Evolutionary conservation across 2,113 vertebrate genomes (phyloP).

Genomic region (Osmerus eperlanus): DNA sequence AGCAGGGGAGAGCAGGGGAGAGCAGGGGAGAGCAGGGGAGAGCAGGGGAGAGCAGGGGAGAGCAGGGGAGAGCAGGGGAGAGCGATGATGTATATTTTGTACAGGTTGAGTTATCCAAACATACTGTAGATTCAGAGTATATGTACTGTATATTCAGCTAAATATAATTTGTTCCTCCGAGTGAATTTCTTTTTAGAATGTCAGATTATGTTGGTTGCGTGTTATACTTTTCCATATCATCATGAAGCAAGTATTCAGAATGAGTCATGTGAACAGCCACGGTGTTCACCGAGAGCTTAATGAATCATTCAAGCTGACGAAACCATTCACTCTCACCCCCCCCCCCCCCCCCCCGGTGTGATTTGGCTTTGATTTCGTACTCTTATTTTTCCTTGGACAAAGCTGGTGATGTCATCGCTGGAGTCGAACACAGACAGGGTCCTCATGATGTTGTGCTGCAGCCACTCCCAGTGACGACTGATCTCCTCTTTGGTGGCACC

Average conservation of each 20-base stretch:
- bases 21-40: not conserved
- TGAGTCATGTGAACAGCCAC: too few species aligned
- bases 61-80: too few species aligned
- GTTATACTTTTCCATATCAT: too few species aligned
- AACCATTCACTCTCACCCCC: not conserved
- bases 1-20: too few species aligned
- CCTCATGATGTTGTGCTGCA: conserved; percentile 93
- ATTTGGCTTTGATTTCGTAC: conserved; percentile 67
- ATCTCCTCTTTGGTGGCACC: conserved; percentile 93
- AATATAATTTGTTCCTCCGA: too few species aligned
- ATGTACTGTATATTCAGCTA: too few species aligned
- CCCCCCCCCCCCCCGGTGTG: not conserved
- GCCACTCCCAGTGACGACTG: conserved; percentile 92
- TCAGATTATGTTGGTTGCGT: too few species aligned
- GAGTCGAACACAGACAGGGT: conserved; percentile 95
- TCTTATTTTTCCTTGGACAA: conserved; percentile 96
- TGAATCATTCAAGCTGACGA: not conserved
- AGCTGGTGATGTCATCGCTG: conserved; percentile 95
- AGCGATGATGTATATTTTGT: too few species aligned
- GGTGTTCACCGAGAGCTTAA: not conserved
- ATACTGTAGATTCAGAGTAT: too few species aligned
- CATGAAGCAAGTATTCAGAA: too few species aligned
- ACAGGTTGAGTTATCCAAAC: too few species aligned
- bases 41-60: not conserved
- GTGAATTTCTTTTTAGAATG: too few species aligned